A percentile compares a stretch with the other conserved stretches of the same genome.
Conservation (phyloP, 1,140 invertebrate genomes). For the Reticulitermes speratus region DNA sequence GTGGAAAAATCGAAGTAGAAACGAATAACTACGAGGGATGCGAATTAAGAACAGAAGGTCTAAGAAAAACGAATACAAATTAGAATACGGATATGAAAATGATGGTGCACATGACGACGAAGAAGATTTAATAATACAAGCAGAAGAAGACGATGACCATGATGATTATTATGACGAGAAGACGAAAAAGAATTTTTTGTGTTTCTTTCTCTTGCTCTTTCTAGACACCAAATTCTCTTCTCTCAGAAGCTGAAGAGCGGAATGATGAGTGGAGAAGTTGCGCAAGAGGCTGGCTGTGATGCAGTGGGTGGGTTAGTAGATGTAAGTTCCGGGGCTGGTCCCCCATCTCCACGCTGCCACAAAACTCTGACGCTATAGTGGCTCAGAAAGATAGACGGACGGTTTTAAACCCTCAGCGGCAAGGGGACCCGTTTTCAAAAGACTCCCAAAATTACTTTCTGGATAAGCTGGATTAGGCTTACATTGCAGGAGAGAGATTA, state of each 20-base stretch:
- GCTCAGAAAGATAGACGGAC: conserved; percentile 26
- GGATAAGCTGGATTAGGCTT: conserved; percentile 38
- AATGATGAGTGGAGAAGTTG: background rate
- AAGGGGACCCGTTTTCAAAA: conserved; percentile 37
- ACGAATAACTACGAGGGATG: too few relatives aligned
- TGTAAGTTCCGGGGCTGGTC: background rate
- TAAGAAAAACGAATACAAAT: too few relatives aligned
- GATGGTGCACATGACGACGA: background rate
- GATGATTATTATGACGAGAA: background rate
- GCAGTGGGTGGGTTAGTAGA: background rate
- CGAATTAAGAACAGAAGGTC: too few relatives aligned
- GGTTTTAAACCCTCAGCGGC: background rate
- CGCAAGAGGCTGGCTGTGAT: background rate
- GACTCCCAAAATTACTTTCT: conserved; percentile 40
- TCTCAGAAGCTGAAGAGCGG: background rate
- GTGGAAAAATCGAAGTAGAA: too few relatives aligned
- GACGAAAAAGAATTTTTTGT: background rate
- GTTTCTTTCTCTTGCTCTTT: background rate
- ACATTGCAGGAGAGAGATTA: conserved; percentile 34
- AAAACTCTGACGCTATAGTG: conserved; percentile 10
- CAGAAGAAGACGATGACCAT: background rate
- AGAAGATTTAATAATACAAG: background rate
- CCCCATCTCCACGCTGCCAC: background rate
- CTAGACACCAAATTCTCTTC: background rate
- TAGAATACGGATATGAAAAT: background rate